Evolutionary conservation across 2,888 invertebrate genomes (phyloP), one percentile per base, ranked within the genome.

Genomic region (Hypselothyrea guttata): DNA sequence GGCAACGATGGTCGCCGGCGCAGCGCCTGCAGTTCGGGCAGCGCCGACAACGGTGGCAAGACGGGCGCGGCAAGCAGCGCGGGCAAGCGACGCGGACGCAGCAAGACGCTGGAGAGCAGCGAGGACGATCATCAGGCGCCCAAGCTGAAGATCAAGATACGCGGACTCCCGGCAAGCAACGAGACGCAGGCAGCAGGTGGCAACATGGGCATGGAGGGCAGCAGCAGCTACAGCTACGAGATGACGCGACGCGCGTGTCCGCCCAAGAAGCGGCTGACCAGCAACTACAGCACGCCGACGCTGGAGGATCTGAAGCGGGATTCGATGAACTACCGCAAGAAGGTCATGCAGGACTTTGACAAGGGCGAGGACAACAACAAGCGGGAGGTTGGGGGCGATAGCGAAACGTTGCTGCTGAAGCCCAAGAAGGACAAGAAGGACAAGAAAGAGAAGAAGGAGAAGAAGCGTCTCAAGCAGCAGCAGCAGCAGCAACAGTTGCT

Each of bases 291-390:
- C 11, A 93, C 92, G 63, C 95, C 95, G 0, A 94, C 94, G 63
- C 93, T 96, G 68, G 95, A 96, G 89, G 96, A 96, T 84, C 90
- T 96, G 44, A 94, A 94, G 65, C 92, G 96, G 1, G 95, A 96
- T 82, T 95, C 95, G 77, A 96, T 97, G 96, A 96, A 96, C 86
- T 97, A 93, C 89, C 92, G 97, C 11, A 93, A 94, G 66, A 93
- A 93, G 92, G 94, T 97, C 2, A 95, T 96, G 95, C 95, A 95
- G 3, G 94, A 94, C 84, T 96, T 96, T 84, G 94, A 94, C 59
- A 94, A 93, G 75, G 94, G 94, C 72, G 91, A 91, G 88, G 85
- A 90, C 84, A 81, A 90, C 51, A 68, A 52, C 18, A 77, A 81
- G 45, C 57, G 68, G 0, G 63, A 78, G 7, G 9, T 60, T n/a